Percentiles rank a stretch among this genome's conserved stretches.
phyloP scores from a whole-genome alignment of 2,113 vertebrate genomes.

The Condylura cristata region DNA sequence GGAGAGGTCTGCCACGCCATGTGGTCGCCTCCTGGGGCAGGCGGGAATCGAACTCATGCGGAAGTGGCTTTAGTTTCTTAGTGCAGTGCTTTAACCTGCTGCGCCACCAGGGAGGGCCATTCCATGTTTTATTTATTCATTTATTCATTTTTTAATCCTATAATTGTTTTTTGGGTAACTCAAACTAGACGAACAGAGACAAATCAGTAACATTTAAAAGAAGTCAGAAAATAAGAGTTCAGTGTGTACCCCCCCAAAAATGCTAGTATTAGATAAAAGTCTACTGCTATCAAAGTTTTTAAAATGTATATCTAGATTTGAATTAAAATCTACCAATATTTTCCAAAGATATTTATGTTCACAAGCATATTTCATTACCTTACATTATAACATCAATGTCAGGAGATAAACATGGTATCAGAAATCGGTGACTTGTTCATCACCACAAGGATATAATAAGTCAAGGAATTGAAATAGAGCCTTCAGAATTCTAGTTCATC shows the following conservation, averaged over 20 bases:
- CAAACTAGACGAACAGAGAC: neutral
- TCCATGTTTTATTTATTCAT: neutral
- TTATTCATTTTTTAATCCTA: neutral
- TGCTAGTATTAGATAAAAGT: neutral
- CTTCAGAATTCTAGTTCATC: neutral
- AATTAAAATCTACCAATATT: neutral
- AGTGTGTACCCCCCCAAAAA: neutral
- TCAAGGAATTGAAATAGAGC: neutral
- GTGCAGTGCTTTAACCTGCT: too few relatives aligned
- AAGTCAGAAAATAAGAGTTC: neutral
- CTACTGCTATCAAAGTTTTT: neutral
- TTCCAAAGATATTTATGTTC: neutral
- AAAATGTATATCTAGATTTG: neutral
- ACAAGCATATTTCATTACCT: neutral
- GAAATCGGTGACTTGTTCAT: neutral
- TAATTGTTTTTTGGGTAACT: neutral
- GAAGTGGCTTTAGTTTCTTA: too few relatives aligned
- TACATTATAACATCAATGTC: neutral
- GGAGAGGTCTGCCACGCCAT: too few relatives aligned
- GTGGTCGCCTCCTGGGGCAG: too few relatives aligned
- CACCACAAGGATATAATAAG: neutral
- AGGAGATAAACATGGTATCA: neutral
- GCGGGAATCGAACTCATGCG: too few relatives aligned
- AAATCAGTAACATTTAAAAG: neutral
- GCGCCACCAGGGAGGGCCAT: neutral